phyloP scores from a whole-genome alignment of 2,797 vertebrate genomes.

The Ceryle rudis region DNA sequence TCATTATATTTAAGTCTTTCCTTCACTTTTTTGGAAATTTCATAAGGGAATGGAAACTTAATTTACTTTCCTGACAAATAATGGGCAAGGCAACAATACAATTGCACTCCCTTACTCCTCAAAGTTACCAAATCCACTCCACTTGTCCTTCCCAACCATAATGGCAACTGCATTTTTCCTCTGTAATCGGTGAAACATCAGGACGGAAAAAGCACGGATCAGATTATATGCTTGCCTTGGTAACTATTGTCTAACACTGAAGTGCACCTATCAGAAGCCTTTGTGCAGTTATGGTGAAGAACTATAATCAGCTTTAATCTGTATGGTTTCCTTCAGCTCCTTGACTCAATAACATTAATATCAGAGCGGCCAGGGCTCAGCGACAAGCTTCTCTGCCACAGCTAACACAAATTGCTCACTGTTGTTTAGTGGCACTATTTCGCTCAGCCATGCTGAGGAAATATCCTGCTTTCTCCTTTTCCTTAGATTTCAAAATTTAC shows the following conservation, averaged over 20 bases:
- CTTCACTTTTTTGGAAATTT: slow-evolving; percentile 3
- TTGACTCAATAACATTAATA: neutral
- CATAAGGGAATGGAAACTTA: neutral
- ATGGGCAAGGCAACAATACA: neutral
- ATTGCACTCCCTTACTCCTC: neutral
- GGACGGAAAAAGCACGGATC: neutral
- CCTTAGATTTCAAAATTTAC: neutral
- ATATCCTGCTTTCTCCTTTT: neutral
- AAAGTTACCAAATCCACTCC: neutral
- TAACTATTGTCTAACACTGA: neutral
- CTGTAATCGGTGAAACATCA: neutral
- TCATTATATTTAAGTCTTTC: slow-evolving; percentile 22
- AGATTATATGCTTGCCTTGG: neutral
- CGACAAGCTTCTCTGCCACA: neutral
- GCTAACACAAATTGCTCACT: neutral
- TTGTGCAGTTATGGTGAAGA: neutral
- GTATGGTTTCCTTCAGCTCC: neutral
- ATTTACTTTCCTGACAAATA: slow-evolving; percentile 36
- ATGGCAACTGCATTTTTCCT: neutral
- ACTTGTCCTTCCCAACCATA: neutral
- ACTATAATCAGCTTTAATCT: neutral
- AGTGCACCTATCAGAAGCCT: neutral
- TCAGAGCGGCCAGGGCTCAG: neutral
- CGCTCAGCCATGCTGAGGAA: neutral
- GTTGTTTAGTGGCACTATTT: neutral